Evolutionary conservation across 1,140 invertebrate genomes (phyloP), one percentile per base, ranked within the genome.

Genomic region (Pomacea maculata): DNA sequence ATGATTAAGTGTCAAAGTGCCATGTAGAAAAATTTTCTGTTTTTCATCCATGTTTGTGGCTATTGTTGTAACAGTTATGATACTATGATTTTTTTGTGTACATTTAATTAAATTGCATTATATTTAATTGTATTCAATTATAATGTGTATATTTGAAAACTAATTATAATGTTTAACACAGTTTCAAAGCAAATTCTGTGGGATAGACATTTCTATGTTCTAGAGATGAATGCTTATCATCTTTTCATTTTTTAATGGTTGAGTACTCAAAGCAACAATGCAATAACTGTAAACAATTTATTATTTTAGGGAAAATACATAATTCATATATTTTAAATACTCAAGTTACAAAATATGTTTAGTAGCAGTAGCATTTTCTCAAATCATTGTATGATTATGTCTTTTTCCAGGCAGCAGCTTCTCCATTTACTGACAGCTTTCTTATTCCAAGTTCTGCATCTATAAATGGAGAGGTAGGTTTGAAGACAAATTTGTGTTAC

Each of bases 401-500:
- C n/a, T 21, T 45, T 8, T 67, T 67, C 54, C 75, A 77, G 75
- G 21, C 63, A 21, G n/a, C 29, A 25, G 54, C 75, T 15, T 77
- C 75, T 64, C 75, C 75, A 67, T 77, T 77, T 77, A 65, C 61
- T 67, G 75, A 77, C 63, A 77, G 63, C n/a, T 77, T 77, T 61
- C 45, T 77, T 67, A 34, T 34, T 25, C 29, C 55, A 15, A 29
- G 57, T 7, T 61, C 75, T 52, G 29, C 67, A 14, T 57, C 54
- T 73, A 19, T 52, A 1, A 73, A 73, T 75, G 73, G 73, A 75
- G 61, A 75, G 29, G 73, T 75, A n/a, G 55, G 73, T 57, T 4
- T 25, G 12, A 70, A 34, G 10, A 25, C 19, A 21, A 68, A 34
- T 15, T 12, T 12, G 21, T 11, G 2, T 17, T 70, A 25, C 21